Conservation (phyloP, 2,888 invertebrate species). For the Strigamia crassipes region DNA sequence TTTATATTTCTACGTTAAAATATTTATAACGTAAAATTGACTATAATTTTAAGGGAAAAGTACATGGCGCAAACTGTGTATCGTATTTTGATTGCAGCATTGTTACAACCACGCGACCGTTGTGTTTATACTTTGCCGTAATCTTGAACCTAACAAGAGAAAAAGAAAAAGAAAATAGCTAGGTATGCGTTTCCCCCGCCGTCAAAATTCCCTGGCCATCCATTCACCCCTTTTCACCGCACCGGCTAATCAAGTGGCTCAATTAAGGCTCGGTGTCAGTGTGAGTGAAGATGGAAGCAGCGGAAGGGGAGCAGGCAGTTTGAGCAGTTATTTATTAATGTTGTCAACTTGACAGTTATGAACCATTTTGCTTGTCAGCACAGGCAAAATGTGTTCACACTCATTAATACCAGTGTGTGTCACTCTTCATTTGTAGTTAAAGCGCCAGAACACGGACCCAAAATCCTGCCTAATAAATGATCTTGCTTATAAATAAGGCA, state of each 20-base stretch:
- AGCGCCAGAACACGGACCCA: background rate
- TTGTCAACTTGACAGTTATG: constrained; percentile 37
- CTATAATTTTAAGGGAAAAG: no score
- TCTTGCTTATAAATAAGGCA: background rate
- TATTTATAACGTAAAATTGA: no score
- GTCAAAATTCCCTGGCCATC: no score
- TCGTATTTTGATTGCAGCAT: no score
- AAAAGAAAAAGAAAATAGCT: no score
- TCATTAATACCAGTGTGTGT: constrained; percentile 28
- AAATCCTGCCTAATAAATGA: background rate
- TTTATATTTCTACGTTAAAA: no score
- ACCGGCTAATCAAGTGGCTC: constrained; percentile 21
- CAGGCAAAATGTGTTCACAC: constrained; percentile 1
- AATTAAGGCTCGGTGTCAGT: constrained; percentile 21
- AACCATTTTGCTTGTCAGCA: constrained; percentile 37
- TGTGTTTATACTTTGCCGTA: no score
- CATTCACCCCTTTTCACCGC: background rate
- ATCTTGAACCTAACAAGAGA: no score
- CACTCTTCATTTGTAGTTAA: constrained; percentile 28
- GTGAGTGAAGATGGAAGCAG: background rate
- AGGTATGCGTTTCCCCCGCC: no score
- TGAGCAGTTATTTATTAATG: constrained; percentile 31
- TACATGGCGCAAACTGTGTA: no score
- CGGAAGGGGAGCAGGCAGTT: background rate
- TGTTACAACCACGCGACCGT: no score